Conservation (phyloP, 1,140 invertebrate genomes). For the Solen grandis region DNA sequence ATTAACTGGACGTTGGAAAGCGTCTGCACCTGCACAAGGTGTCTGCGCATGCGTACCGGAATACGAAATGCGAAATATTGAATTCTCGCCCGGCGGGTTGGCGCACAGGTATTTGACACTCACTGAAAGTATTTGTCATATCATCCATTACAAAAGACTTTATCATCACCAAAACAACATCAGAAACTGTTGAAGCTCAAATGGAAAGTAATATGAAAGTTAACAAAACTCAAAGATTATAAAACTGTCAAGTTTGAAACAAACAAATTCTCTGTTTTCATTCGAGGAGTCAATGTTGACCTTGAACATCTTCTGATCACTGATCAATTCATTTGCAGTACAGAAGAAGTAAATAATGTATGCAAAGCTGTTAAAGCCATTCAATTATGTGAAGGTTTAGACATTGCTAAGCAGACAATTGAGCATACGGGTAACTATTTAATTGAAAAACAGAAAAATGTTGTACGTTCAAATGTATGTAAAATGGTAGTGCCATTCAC, state of each 20-base stretch:
- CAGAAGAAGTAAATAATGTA: constrained; percentile 8
- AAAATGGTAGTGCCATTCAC: not conserved
- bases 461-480: constrained; percentile 20
- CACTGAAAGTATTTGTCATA: no score
- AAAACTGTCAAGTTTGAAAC: constrained; percentile 4
- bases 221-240: constrained; percentile 4
- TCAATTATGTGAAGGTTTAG: constrained; percentile 15
- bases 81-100: no score
- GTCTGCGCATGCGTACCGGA: no score
- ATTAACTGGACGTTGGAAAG: no score
- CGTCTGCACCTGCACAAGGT: no score
- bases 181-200: not conserved
- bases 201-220: constrained; percentile 2
- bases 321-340: not conserved
- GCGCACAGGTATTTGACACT: no score
- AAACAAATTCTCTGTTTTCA: constrained; percentile 18
- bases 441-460: not conserved
- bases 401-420: not conserved
- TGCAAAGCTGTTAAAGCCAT: constrained; percentile 27
- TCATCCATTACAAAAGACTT: constrained; percentile 12
- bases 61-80: no score
- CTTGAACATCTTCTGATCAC: constrained; percentile 11
- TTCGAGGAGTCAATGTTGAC: not conserved
- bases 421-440: constrained; percentile 20
- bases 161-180: not conserved